A percentile compares a stretch with the other conserved stretches of the same genome.
Conservation (phyloP, 2,113 vertebrate species). For the Larimichthys polyactis region DNA sequence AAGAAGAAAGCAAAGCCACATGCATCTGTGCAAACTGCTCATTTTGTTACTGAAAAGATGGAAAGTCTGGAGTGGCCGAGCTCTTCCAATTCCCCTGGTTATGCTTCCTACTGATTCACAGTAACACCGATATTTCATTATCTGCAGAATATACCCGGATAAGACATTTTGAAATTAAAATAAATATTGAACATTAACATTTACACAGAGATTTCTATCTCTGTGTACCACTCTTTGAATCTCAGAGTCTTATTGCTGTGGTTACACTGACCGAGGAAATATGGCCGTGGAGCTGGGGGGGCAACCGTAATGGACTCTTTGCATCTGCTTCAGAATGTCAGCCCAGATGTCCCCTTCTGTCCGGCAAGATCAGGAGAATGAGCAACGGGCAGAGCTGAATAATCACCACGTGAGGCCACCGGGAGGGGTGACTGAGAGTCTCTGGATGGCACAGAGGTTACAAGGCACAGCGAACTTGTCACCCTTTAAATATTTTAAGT, state of each 20-base stretch:
- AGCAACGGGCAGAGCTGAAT: slow-evolving; percentile 19
- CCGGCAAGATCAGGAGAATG: slow-evolving; percentile 45
- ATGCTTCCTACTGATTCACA: not conserved
- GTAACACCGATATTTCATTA: slow-evolving; percentile 15
- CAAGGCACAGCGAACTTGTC: slow-evolving; percentile 9
- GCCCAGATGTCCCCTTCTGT: slow-evolving; percentile 73
- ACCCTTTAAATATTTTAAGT: slow-evolving; percentile 50
- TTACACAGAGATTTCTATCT: not conserved
- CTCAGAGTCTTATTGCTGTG: slow-evolving; percentile 52
- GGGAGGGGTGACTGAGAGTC: slow-evolving; percentile 7
- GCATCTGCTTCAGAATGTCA: slow-evolving; percentile 76
- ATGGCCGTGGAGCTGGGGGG: slow-evolving; percentile 50
- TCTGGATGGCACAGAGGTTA: not conserved
- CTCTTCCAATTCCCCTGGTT: too few relatives aligned
- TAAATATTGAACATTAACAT: not conserved
- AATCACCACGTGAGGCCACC: slow-evolving; percentile 6
- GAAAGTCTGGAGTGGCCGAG: too few relatives aligned
- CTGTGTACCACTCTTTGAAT: too few relatives aligned
- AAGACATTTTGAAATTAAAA: slow-evolving; percentile 23
- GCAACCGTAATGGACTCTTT: slow-evolving; percentile 68
- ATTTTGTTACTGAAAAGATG: not conserved
- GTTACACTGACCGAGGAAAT: slow-evolving; percentile 72
- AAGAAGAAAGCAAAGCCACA: not conserved
- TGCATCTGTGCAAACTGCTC: not conserved
- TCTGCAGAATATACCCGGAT: slow-evolving; percentile 15